Evolutionary conservation across 2,888 invertebrate genomes (phyloP).

Genomic region (Dolomedes plantarius): DNA sequence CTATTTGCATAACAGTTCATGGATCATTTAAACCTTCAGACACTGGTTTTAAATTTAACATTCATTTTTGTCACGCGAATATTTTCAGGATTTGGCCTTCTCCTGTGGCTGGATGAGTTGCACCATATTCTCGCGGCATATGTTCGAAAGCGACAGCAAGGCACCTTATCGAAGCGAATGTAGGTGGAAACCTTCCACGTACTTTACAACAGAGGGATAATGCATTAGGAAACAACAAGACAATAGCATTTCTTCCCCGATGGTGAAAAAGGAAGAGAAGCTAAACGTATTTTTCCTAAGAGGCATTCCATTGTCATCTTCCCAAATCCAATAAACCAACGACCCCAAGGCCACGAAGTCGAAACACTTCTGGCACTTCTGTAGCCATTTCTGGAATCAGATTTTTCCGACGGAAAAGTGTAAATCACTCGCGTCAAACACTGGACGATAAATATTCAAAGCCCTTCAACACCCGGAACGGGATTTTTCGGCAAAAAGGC

Average conservation of each 20-base stretch:
- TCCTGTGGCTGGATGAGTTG: too few relatives aligned
- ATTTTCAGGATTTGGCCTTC: too few relatives aligned
- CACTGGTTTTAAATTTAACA: too few relatives aligned
- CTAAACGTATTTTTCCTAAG: neutral
- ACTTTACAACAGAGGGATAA: neutral
- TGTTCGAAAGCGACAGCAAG: too few relatives aligned
- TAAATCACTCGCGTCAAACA: neutral
- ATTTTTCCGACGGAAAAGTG: neutral
- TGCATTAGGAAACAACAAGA: neutral
- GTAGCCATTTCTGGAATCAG: neutral
- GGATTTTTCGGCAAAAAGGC: neutral
- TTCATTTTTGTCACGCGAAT: too few relatives aligned
- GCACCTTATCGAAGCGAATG: too few relatives aligned
- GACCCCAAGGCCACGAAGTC: neutral
- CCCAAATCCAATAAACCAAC: neutral
- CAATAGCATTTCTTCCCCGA: neutral
- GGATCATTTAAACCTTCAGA: too few relatives aligned
- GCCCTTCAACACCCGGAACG: neutral
- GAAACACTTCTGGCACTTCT: neutral
- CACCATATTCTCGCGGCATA: too few relatives aligned
- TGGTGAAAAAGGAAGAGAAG: neutral
- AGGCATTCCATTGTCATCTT: neutral
- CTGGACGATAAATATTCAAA: neutral
- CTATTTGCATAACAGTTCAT: too few relatives aligned
- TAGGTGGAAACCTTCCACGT: neutral